Base-by-base conservation (phyloP, 1,140 invertebrate genomes). In the Pachyrhynchus sulphureomaculatus region DNA sequence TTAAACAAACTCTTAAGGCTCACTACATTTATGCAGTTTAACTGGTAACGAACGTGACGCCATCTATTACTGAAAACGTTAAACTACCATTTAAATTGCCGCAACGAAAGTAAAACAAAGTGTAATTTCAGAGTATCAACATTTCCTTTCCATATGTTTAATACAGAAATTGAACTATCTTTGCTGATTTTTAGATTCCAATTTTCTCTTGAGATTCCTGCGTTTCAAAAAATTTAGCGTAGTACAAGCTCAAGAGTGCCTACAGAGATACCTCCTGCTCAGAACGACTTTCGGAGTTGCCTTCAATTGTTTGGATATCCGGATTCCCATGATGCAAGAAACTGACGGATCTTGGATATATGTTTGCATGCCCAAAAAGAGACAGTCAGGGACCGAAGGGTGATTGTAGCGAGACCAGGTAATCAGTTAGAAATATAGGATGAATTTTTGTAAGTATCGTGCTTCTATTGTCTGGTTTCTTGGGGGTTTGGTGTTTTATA, bases 221-320 rank as follows among this genome's bases (percentile, higher is more conserved):
- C 82, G 91, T 13, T 83, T 84, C 21, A 89, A 91, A 75, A 93
- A 94, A 70, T 93, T 90, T 76, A 88, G 87, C 66, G 84, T 94
- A 1, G 86, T 87, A 1, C 86, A 90, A 80, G 87, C 91, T 0
- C 86, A 92, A 70, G 87, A 91, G 66, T 86, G 90, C 0, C 79
- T 93, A 29, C 86, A 93, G 71, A 83, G 90, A 37, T 95, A 93
- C 73, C 79, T 94, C 24, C 77, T 90, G n/a, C 82, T 93, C 53
- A 82, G 90, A 20, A 86, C 89, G 72, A 86, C 86, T 8, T 88
- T 81, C 73, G 82, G 80, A 26, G 83, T 84, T 5, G 86, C 86
- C 8, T 93, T 92, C 74, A 84, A 87, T 65, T 82, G 86, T 61
- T 80, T 92, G 42, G 87, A 92, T 73, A 82, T 87, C 54, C 80